These are phyloP conservation scores for Erebia ligea DNA, from an alignment of 2,888 invertebrate genomes.

Conservation along the genomic window DNA sequence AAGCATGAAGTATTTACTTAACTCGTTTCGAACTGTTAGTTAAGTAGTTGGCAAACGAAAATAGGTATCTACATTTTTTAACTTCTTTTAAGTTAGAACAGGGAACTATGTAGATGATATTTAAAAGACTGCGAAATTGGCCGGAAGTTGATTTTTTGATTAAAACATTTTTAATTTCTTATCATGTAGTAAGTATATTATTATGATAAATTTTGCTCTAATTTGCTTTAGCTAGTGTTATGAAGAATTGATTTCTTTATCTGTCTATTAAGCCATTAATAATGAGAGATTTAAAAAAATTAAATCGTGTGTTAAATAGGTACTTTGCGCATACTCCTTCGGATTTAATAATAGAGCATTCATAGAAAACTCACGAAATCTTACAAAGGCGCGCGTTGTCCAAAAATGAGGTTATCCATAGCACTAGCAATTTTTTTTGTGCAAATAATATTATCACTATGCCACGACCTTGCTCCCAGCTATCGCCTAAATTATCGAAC, in stretches of 20 bases:
- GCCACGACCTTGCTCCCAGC: constrained; percentile 80
- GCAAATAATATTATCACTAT: constrained; percentile 80
- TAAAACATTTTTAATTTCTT: not conserved
- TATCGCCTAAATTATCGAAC: constrained; percentile 77
- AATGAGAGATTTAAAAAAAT: not conserved
- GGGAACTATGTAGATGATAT: not conserved
- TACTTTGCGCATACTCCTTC: not conserved
- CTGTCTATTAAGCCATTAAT: not conserved
- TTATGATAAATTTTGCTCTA: not conserved
- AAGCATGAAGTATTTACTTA: constrained; percentile 22
- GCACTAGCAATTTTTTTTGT: constrained; percentile 76
- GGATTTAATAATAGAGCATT: not conserved
- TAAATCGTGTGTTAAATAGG: not conserved
- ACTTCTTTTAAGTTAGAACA: not conserved
- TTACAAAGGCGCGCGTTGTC: constrained; percentile 57
- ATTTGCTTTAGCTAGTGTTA: not conserved
- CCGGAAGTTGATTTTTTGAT: not conserved
- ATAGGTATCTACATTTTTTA: constrained; percentile 3
- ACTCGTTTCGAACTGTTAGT: constrained; percentile 14
- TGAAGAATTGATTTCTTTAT: not conserved
- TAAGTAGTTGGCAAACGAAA: constrained; percentile 16
- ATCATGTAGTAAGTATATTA: too few relatives aligned
- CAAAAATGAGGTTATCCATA: constrained; percentile 79
- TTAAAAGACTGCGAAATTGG: not conserved
- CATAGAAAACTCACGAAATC: constrained; percentile 5